Evolutionary conservation across 2,888 invertebrate genomes (phyloP).

Genomic region (Agapostemon virescens): DNA sequence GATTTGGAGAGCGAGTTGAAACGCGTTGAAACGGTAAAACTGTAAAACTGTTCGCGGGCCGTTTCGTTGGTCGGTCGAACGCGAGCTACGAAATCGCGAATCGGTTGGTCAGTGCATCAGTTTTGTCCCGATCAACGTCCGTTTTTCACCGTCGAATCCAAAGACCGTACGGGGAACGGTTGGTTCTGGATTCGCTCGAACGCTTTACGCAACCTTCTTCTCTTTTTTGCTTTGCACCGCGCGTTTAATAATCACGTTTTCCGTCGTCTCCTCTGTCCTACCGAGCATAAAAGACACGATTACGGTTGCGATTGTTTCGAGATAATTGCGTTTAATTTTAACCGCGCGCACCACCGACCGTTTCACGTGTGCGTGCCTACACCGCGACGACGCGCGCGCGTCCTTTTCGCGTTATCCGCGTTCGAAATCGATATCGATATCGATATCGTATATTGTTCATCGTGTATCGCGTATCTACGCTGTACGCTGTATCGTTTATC

Average conservation of each 20-base stretch:
- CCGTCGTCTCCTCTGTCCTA: constrained; percentile 32
- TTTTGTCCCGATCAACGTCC: too few species aligned
- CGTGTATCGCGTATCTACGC: too few species aligned
- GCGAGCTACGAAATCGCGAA: neutral
- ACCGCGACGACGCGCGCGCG: constrained; percentile 27
- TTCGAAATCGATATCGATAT: constrained; percentile 39
- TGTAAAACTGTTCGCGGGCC: too few species aligned
- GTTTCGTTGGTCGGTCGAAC: neutral
- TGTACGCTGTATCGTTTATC: neutral
- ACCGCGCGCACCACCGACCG: constrained; percentile 21
- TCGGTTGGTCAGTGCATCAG: too few species aligned
- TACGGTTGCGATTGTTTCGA: constrained; percentile 45
- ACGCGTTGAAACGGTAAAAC: constrained; percentile 68
- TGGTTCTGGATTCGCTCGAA: neutral
- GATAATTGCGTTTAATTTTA: constrained; percentile 54
- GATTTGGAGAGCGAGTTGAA: constrained; percentile 76
- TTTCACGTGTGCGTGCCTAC: constrained; percentile 30
- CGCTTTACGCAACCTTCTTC: constrained; percentile 13
- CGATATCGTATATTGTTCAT: neutral
- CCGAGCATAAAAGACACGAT: constrained; percentile 49
- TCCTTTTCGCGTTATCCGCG: constrained; percentile 35
- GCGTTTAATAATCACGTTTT: constrained; percentile 40
- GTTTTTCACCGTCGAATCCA: too few species aligned
- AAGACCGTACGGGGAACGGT: too few species aligned
- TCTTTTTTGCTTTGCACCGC: neutral